Evolutionary conservation across 1,140 invertebrate genomes (phyloP), one percentile per base, ranked within the genome.

Genomic region (Drosophila simulans): DNA sequence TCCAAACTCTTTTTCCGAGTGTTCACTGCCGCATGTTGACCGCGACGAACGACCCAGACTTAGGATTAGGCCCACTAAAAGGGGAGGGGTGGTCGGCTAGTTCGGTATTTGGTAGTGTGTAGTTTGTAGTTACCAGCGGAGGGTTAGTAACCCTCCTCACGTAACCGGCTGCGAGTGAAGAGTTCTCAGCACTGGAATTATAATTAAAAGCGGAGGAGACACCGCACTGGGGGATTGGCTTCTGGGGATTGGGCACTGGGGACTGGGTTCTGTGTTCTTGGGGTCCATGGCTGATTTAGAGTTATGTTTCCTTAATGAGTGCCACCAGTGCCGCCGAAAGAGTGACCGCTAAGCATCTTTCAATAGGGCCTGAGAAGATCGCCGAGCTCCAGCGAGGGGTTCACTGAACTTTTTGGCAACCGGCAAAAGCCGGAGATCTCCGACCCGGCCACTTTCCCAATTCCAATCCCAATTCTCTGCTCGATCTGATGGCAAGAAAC

Each of bases 251-350:
- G 37, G 37, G 13, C 1, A 39, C 13, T 39, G 37, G 37, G 12
- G 15, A 12, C 27, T 35, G 49, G 15, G 7, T 27, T 27, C 25
- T 27, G 5, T 27, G 37, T 12, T 11, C 11, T n/a, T 35, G 49
- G 49, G 53, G 69, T 79, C 80, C 76, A 89, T 72, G 62, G 72
- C 69, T 73, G 68, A 89, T 89, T 90, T 80, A 89, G 84, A 89
- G 88, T 89, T 89, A 89, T 89, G 84, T 89, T 89, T 89, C 84
- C 84, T 80, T 89, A 89, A 89, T 89, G 84, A 89, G 79, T 82
- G 78, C 78, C 78, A 83, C 74, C 31, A 31, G 31, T 75, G 45
- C 39, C 48, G 51, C 37, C 51, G 60, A 55, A 52, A 34, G 68
- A 56, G 74, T 77, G 54, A 65, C 79, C 56, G 79, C 77, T 89